Percentiles rank a stretch among this genome's conserved stretches.
These are phyloP conservation scores for Potorous gilbertii DNA, from an alignment of 2,797 vertebrate species.

Conservation along the genomic window DNA sequence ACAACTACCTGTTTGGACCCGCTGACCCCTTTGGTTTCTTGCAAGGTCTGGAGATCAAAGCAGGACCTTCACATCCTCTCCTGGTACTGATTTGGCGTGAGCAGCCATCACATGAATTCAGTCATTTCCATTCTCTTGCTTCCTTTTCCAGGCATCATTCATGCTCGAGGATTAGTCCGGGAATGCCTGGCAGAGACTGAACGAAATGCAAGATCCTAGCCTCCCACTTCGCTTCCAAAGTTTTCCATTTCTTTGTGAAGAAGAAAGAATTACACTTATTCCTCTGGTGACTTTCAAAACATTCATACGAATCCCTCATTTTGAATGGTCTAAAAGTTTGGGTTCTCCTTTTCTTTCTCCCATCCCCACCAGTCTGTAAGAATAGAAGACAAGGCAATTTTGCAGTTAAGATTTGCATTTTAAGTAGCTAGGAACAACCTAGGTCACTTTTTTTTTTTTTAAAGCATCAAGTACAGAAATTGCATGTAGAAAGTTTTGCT, in stretches of 20 bases:
- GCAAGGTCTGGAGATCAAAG: background rate
- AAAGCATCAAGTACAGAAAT: constrained; percentile 68
- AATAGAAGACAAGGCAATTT: constrained; percentile 73
- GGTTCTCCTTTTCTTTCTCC: background rate
- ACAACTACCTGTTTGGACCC: background rate
- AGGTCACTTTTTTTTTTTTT: constrained; percentile 71
- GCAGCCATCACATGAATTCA: constrained; percentile 17
- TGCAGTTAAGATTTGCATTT: constrained; percentile 80
- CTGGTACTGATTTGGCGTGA: background rate
- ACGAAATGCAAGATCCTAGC: constrained; percentile 96
- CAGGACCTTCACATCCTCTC: background rate
- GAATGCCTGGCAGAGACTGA: constrained; percentile 99
- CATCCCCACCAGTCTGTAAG: constrained; percentile 64
- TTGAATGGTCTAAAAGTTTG: constrained; percentile 78
- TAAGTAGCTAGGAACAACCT: constrained; percentile 72
- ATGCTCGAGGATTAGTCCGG: constrained; percentile 96
- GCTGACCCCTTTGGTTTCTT: background rate
- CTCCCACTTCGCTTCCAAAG: background rate
- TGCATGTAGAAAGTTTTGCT: constrained; percentile 78
- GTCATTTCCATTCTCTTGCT: background rate
- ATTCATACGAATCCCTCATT: constrained; percentile 73
- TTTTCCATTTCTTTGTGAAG: constrained; percentile 63
- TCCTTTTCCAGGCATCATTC: constrained; percentile 93
- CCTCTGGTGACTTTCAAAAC: constrained; percentile 74
- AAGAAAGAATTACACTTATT: constrained; percentile 68